Evolutionary conservation across 2,113 vertebrate genomes (phyloP).

Genomic region (Mixornis gularis): DNA sequence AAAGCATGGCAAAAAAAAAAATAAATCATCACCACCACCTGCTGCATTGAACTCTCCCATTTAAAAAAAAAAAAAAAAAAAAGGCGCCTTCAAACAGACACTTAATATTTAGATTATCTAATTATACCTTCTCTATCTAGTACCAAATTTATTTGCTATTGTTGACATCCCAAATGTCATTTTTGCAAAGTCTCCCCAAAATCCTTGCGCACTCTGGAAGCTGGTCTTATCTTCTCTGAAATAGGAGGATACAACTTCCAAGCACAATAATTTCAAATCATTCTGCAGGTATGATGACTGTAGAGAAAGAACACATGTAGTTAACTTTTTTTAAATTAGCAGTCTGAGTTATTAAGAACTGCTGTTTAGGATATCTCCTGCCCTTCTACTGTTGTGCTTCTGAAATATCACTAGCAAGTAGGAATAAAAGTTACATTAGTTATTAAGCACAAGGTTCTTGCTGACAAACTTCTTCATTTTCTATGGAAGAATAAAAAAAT

Average conservation of each 20-base stretch:
- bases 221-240: not conserved
- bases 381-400: not conserved
- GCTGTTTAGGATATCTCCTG: not conserved
- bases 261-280: not conserved
- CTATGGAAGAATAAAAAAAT: not conserved
- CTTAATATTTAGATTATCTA: not conserved
- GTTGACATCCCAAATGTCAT: not conserved
- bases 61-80: not conserved
- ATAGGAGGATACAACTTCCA: not conserved
- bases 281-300: not conserved
- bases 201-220: not conserved
- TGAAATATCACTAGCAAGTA: not conserved
- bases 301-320: not conserved
- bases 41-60: not conserved
- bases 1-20: not conserved
- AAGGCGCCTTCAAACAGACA: not conserved
- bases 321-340: not conserved
- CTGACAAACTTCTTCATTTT: not conserved
- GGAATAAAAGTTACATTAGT: not conserved
- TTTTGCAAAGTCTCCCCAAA: not conserved
- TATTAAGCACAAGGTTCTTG: not conserved
- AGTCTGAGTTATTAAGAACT: not conserved
- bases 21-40: not conserved
- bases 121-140: not conserved
- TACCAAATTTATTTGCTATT: not conserved